Evolutionary conservation across 2,888 invertebrate genomes (phyloP), one percentile per base, ranked within the genome.

Genomic region (Rhagium mordax): DNA sequence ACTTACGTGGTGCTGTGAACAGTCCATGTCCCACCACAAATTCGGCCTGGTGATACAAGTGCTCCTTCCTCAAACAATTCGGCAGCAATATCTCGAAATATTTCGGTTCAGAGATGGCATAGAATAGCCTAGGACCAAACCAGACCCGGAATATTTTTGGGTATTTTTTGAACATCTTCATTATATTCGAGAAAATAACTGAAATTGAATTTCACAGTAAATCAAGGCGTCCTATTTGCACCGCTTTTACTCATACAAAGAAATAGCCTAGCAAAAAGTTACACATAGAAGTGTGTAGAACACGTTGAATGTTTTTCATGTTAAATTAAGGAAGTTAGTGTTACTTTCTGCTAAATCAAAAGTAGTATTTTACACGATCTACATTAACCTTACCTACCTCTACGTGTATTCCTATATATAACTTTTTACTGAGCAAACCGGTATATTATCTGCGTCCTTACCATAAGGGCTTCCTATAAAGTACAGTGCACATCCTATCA

Each of bases 81-180:
- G 79, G 78, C 10, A 85, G 60, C 20, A 85, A 70, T 20, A 84
- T 78, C 76, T 84, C 84, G 10, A 81, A 74, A 71, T 84, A 79
- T 62, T 81, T 79, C 5, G 85, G 84, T 48, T 82, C 79, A 0
- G 80, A 77, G 6, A 83, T 76, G 0, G 67, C 77, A 69, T 82
- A 82, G 62, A 83, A 82, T 29, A 84, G 61, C 74, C 76, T 71
- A 3, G 78, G 72, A 8, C 83, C 84, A 47, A 83, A 74, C 85
- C 85, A 85, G 8, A 84, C 75, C 70, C 74, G 76, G 24, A 81
- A 78, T 16, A 82, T 61, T 21, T 76, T 67, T 5, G 83, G 81
- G 61, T 82, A 83, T 3, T 72, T 64, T 15, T 74, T 72, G 20
- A 81, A 79, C 65, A 82, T 29, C 6, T 67, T 71, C 18, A 65